Percentiles rank a stretch among this genome's conserved stretches.
Evolutionary conservation across 2,797 vertebrate species (phyloP).

Genomic region (Aphelocoma californica): DNA sequence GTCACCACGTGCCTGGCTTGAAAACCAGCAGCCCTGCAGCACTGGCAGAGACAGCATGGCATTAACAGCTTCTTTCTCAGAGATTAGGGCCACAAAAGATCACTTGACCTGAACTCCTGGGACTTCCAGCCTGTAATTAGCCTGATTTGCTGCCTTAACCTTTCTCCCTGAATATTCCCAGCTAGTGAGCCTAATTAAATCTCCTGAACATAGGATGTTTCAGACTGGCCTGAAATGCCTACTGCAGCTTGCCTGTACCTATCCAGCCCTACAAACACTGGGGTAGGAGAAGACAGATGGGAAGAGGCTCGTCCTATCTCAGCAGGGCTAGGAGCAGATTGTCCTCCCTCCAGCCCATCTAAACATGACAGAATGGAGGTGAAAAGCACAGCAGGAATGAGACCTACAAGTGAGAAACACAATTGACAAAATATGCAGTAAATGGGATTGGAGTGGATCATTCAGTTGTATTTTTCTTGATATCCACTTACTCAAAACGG

Average conservation of each 20-base stretch:
- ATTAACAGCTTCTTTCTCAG: background rate
- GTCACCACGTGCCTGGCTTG: background rate
- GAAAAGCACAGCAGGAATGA: background rate
- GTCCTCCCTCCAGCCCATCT: background rate
- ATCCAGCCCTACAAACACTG: background rate
- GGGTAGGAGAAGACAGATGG: background rate
- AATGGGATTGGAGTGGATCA: background rate
- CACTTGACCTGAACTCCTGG: constrained; percentile 28
- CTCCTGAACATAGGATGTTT: background rate
- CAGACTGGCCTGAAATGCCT: background rate
- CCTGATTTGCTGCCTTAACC: constrained; percentile 36
- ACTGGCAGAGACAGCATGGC: background rate
- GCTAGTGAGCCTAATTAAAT: constrained; percentile 21
- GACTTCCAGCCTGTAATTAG: constrained; percentile 52
- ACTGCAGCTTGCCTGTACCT: background rate
- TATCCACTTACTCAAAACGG: background rate
- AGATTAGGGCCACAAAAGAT: background rate
- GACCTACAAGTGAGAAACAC: background rate
- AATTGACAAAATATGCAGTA: background rate
- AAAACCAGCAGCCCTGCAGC: background rate
- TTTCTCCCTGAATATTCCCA: constrained; percentile 22
- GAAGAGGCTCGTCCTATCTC: background rate
- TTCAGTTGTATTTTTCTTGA: background rate
- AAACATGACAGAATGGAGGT: background rate
- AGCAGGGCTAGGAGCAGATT: background rate